Conservation (phyloP, 2,797 vertebrate genomes). For the Chrysocyon brachyurus region DNA sequence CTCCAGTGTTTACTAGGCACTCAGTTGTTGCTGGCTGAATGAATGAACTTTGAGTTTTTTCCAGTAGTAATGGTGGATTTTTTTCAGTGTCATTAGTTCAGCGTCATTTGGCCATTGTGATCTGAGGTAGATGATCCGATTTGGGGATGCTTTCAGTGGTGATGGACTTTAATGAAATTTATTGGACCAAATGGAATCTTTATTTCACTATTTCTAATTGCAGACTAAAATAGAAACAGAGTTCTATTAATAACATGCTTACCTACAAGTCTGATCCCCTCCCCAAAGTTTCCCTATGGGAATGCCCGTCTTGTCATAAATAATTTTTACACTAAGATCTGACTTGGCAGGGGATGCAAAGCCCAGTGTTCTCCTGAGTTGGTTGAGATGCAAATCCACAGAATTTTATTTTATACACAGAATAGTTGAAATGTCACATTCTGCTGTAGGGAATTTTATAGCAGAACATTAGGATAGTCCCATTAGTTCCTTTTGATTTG, state of each 20-base stretch:
- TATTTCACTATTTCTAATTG: conserved; percentile 39
- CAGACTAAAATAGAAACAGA: conserved; percentile 43
- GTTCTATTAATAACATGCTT: not conserved
- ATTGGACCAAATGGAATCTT: conserved; percentile 38
- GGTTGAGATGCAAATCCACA: not conserved
- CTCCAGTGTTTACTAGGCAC: not conserved
- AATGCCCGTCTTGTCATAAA: not conserved
- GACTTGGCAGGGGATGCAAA: not conserved
- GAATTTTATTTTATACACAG: conserved; percentile 2
- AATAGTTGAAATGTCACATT: not conserved
- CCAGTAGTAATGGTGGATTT: not conserved
- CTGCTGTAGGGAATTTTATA: not conserved
- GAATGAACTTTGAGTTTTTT: conserved; percentile 30
- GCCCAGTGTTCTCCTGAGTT: not conserved
- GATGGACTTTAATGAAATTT: conserved; percentile 1
- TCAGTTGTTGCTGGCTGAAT: not conserved
- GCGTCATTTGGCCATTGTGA: conserved; percentile 25
- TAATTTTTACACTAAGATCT: not conserved
- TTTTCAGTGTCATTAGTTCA: not conserved
- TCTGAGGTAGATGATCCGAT: conserved; percentile 22
- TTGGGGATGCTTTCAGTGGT: not conserved
- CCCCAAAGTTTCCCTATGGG: not conserved
- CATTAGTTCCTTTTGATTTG: not conserved
- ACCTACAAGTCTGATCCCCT: not conserved
- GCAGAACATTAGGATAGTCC: not conserved